Base-by-base conservation (phyloP, 92 coral and sea anemone species). In the Porites evermanni region DNA sequence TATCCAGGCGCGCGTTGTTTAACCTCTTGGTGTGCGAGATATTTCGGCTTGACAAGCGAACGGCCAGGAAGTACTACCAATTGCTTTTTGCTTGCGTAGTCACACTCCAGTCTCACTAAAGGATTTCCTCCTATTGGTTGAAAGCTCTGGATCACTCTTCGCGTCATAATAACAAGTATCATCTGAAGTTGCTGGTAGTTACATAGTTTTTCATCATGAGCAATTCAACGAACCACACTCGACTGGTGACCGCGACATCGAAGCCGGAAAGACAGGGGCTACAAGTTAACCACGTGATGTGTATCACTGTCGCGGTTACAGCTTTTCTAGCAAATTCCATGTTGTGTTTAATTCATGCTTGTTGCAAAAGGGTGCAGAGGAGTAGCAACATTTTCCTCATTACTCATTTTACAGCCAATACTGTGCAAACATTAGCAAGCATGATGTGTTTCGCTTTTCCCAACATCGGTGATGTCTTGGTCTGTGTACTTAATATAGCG, bases 351-450 rank as follows among this genome's bases (percentile, higher is more conserved):
- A 51, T 54, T 38, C 77, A 70, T 38, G 70, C 78, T 58, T 81
- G 86, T 32, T 81, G 69, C 77, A 70, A 56, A 53, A 51, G 56
- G 23, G 53, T 79, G 20, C 84, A 60, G 2, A 74, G 74, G n/a
- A 29, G 4, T 9, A 5, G 50, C 32, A 84, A 74, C 74, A 17
- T 75, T 17, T 53, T 84, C 60, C 38, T 84, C 47, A 6, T 74
- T 72, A 63, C 66, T 19, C 87, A 84, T 32, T 84, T 53, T 73
- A 1, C 74, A 26, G 87, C 87, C 72, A 84, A 84, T 72, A 64
- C 69, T 50, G 47, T 84, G 12, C 87, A 63, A n/a, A 50, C 87
- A 26, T 19, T 84, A 17, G 19, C 87, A 19, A 17, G 16, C 26
- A 50, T 50, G 17, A 24, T 72, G 52, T 72, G 20, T 2, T 26